These are phyloP conservation scores for Berghia stephanieae DNA, from an alignment of 1,140 invertebrate species.

Conservation along the genomic window DNA sequence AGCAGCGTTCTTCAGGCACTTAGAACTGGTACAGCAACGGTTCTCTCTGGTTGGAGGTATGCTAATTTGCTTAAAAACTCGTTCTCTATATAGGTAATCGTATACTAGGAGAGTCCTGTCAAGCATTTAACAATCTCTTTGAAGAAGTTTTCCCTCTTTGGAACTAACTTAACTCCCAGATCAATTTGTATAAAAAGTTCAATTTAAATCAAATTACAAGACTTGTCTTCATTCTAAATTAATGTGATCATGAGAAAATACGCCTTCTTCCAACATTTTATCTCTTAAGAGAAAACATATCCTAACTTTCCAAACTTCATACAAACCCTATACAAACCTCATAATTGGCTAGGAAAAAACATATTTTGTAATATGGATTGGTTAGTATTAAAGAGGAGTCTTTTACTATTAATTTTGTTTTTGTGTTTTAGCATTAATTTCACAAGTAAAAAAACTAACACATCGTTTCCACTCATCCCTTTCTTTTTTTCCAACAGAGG, in stretches of 20 bases:
- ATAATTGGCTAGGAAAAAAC: no score
- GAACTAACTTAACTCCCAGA: background rate
- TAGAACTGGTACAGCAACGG: slow-evolving; percentile 12
- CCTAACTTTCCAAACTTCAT: no score
- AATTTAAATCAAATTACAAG: background rate
- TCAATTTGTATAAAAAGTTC: background rate
- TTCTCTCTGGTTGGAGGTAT: slow-evolving; percentile 31
- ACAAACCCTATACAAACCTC: no score
- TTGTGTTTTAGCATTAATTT: background rate
- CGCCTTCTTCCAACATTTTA: no score
- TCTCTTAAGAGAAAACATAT: no score
- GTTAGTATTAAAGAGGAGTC: background rate
- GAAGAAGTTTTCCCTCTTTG: background rate
- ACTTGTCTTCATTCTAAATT: no score
- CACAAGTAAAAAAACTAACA: background rate
- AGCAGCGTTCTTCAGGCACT: slow-evolving; percentile 6
- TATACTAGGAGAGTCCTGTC: background rate
- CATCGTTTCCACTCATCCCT: background rate
- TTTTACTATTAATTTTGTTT: background rate
- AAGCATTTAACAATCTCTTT: background rate
- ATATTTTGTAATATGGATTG: no score
- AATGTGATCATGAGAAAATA: no score
- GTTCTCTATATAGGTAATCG: slow-evolving; percentile 14
- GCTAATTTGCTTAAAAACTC: slow-evolving; percentile 36
- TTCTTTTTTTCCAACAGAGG: background rate